Evolutionary conservation across 2,113 vertebrate genomes (phyloP).

Genomic region (Ovis canadensis): DNA sequence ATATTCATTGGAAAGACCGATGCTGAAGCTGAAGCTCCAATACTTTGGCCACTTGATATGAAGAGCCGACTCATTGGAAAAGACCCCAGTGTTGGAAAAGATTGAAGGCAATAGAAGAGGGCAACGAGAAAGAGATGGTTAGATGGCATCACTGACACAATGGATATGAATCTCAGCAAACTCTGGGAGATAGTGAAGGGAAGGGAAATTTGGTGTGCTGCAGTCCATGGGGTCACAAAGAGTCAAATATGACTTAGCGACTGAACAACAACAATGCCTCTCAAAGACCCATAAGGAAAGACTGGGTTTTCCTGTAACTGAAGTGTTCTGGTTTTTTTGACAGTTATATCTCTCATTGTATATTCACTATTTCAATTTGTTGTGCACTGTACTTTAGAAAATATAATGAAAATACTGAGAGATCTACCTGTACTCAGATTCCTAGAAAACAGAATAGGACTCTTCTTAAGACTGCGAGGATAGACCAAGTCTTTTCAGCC

Average conservation of each 20-base stretch:
- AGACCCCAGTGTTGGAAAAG: neutral
- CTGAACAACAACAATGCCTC: neutral
- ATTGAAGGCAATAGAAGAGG: neutral
- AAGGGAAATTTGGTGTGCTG: neutral
- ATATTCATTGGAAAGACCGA: neutral
- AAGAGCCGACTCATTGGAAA: neutral
- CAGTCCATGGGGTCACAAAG: neutral
- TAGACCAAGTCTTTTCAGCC: neutral
- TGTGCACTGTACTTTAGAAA: neutral
- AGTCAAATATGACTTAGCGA: accelerated
- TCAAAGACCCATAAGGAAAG: neutral
- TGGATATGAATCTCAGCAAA: neutral
- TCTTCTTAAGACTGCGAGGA: neutral
- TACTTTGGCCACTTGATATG: neutral
- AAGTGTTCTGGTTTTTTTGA: neutral
- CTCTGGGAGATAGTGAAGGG: neutral
- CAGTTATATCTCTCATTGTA: neutral
- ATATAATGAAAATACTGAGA: neutral
- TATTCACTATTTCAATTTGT: neutral
- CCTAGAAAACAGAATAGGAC: neutral
- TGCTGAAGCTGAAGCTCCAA: neutral
- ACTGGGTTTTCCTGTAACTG: neutral
- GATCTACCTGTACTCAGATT: neutral
- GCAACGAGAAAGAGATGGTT: neutral
- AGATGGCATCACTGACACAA: neutral